These are phyloP conservation scores for Sinocyclocheilus rhinocerous DNA, from an alignment of 2,113 vertebrate genomes.

Conservation along the genomic window DNA sequence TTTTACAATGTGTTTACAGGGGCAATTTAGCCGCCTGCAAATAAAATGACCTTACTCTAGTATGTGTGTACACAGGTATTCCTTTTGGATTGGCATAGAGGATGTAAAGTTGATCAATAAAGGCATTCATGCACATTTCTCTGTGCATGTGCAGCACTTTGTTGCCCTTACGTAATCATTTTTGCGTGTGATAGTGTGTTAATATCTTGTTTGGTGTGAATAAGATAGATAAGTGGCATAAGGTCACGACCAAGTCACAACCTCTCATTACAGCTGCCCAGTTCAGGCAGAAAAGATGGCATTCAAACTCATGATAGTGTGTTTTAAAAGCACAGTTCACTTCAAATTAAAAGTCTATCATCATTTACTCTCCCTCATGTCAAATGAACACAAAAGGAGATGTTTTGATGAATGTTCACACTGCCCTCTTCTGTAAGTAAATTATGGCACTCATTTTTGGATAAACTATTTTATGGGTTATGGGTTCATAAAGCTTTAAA, in stretches of 20 bases:
- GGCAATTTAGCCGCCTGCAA: constrained; percentile 64
- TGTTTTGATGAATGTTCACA: constrained; percentile 1
- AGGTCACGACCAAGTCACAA: not conserved
- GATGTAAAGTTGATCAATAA: constrained; percentile 11
- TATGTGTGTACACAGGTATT: not conserved
- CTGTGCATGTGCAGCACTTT: not conserved
- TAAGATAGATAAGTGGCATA: not conserved
- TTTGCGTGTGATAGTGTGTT: not conserved
- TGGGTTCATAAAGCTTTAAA: too few relatives aligned
- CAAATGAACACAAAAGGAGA: not conserved
- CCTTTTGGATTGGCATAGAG: not conserved
- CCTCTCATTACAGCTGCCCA: not conserved
- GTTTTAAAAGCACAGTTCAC: not conserved
- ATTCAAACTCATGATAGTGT: not conserved
- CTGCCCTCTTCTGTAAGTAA: not conserved
- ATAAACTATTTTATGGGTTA: not conserved
- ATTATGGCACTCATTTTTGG: not conserved
- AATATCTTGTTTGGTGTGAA: not conserved
- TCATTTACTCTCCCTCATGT: not conserved
- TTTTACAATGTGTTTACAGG: constrained; percentile 72
- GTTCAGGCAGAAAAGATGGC: not conserved
- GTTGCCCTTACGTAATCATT: not conserved
- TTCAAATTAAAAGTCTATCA: too few relatives aligned
- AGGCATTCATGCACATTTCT: not conserved
- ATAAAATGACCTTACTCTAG: constrained; percentile 59